Base-by-base conservation (phyloP, 2,797 vertebrate genomes). In the Notolabrus celidotus region DNA sequence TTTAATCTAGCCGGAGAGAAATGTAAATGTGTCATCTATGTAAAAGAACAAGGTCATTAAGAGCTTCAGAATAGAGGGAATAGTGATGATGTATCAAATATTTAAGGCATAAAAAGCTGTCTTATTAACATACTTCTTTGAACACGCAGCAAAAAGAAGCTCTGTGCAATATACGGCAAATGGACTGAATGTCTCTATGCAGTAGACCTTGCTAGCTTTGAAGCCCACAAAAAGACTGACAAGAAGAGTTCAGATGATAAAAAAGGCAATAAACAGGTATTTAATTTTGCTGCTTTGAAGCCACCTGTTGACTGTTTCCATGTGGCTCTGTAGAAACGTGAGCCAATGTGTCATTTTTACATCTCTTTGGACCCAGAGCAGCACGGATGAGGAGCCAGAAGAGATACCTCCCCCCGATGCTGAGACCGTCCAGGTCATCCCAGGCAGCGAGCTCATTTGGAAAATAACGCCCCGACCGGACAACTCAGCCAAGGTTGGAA, bases 101-200 rank as follows among this genome's bases (percentile, higher is more conserved):
- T 17, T 36, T 27, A 60, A 52, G 23, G 2, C n/a, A 17, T 20
- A 31, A 39, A 9, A 73, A 65, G 43, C 31, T 42, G 52, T 62
- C 50, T 60, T 25, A 53, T 46, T 50, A 23, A 64, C 33, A 20
- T 61, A 9, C 31, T 36, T 42, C 10, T 25, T 58, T 64, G 8
- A 61, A 3, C 72, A 23, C 71, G 52, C 93, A 99, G 98, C 92
- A 99, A 99, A 90, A 98, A 95, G 94, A 99, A 96, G 80, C 92
- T 98, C 2, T 97, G 95, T 81, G 95, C 96, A 0, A 94, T 99
- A 27, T 99, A 99, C 16, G 98, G 98, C 49, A 99, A 99, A 83
- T 99, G 98, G 98, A 99, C 98, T 0, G 98, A 99, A 73, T 98
- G 97, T 77, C 88, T 99, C 16, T 99, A 97, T 85, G 95, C 94